Evolutionary conservation across 2,797 vertebrate genomes (phyloP).

Genomic region (Periophthalmus magnuspinnatus): DNA sequence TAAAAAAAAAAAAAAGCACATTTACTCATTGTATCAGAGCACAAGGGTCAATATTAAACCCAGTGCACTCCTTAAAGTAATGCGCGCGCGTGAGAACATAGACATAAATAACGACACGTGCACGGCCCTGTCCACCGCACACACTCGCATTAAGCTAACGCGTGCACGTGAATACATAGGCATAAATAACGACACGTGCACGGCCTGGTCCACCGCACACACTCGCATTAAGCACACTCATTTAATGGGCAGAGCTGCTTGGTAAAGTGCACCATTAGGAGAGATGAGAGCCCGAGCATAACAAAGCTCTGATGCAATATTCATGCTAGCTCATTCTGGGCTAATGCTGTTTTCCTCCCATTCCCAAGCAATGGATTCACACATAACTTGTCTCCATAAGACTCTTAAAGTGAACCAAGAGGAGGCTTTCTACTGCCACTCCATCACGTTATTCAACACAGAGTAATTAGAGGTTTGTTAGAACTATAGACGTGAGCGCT

Average conservation of each 20-base stretch:
- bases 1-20: background rate
- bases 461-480: conserved; percentile 52
- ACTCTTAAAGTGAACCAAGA: conserved; percentile 45
- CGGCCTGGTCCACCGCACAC: background rate
- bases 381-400: conserved; percentile 55
- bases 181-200: conserved; percentile 38
- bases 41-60: conserved; percentile 19
- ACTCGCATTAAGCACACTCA: conserved; percentile 57
- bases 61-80: conserved; percentile 13
- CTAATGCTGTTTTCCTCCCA: conserved; percentile 72
- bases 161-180: conserved; percentile 22
- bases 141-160: conserved; percentile 7
- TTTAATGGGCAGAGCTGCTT: conserved; percentile 80
- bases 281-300: conserved; percentile 80
- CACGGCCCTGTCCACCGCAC: background rate
- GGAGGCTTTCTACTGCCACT: conserved; percentile 36
- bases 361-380: conserved; percentile 66
- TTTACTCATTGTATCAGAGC: conserved; percentile 20
- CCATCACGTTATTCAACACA: conserved; percentile 44
- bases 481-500: conserved; percentile 28
- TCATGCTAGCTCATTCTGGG: conserved; percentile 82
- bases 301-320: conserved; percentile 88
- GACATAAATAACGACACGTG: conserved; percentile 39
- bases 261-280: conserved; percentile 90
- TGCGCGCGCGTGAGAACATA: conserved; percentile 21